These are phyloP conservation scores for Gambusia affinis DNA, from an alignment of 2,113 vertebrate species.

Conservation along the genomic window DNA sequence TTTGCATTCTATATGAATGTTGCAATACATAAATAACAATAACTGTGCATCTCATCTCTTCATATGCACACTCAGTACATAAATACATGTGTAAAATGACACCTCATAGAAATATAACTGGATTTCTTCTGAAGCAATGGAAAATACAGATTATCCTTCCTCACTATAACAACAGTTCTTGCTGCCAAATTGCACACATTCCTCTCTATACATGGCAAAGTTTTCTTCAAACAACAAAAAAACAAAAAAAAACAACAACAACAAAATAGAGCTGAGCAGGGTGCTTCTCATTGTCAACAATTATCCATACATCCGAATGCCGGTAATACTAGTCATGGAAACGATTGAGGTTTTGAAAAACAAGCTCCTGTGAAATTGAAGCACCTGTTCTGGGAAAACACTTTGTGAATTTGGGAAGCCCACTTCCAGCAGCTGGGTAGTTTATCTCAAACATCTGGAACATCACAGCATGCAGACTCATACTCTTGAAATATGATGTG, in stretches of 20 bases:
- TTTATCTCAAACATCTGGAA: conserved; percentile 27
- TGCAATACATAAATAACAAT: conserved; percentile 73
- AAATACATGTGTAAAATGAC: conserved; percentile 69
- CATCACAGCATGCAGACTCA: conserved; percentile 38
- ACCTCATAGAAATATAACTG: conserved; percentile 62
- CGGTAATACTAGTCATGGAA: conserved; percentile 55
- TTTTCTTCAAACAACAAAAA: conserved; percentile 26
- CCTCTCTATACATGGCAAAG: conserved; percentile 40
- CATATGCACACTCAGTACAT: conserved; percentile 72
- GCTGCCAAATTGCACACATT: conserved; percentile 53
- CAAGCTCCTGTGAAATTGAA: conserved; percentile 32
- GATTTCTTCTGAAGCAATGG: conserved; percentile 59
- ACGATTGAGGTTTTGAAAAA: conserved; percentile 41
- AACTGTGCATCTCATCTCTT: conserved; percentile 60
- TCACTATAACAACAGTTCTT: conserved; percentile 40
- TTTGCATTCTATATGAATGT: conserved; percentile 59
- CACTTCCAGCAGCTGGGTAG: conserved; percentile 4
- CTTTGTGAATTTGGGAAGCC: conserved; percentile 28
- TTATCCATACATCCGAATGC: conserved; percentile 67
- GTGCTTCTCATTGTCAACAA: conserved; percentile 66
- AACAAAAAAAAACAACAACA: too few relatives aligned
- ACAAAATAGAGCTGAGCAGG: conserved; percentile 40
- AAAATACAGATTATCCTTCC: conserved; percentile 54
- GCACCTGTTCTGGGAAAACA: conserved; percentile 20
- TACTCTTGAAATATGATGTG: conserved; percentile 32